phyloP scores from a whole-genome alignment of 2,113 vertebrate genomes.

The Athene noctua region DNA sequence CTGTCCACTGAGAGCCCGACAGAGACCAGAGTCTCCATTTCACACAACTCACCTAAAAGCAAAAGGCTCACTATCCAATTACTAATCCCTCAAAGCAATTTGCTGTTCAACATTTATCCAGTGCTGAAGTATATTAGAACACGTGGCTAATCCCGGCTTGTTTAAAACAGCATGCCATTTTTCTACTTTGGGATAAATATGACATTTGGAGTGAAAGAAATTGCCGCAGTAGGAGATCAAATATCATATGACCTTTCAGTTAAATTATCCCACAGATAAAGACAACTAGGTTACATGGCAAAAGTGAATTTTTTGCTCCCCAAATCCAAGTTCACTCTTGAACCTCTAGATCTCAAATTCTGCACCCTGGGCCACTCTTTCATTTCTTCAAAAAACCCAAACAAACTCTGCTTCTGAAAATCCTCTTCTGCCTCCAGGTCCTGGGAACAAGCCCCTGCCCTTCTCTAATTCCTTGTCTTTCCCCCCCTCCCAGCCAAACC shows the following conservation, averaged over 20 bases:
- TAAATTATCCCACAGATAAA: not conserved
- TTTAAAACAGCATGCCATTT: conserved; percentile 11
- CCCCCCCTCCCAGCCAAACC: not conserved
- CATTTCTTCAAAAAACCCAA: not conserved
- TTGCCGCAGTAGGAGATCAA: not conserved
- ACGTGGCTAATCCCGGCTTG: conserved; percentile 4
- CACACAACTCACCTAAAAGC: conserved; percentile 45
- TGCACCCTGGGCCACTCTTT: not conserved
- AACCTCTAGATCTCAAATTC: not conserved
- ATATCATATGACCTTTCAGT: not conserved
- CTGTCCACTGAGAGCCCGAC: not conserved
- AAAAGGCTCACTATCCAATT: conserved; percentile 41
- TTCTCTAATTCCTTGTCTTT: not conserved
- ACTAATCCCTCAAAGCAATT: conserved; percentile 49
- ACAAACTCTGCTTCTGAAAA: not conserved
- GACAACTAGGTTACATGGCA: not conserved
- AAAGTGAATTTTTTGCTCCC: not conserved
- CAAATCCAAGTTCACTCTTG: not conserved
- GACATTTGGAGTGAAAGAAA: not conserved
- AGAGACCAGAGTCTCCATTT: not conserved
- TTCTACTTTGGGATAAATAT: conserved; percentile 1
- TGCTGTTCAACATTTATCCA: conserved; percentile 40
- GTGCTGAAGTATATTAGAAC: not conserved
- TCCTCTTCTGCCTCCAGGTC: not conserved
- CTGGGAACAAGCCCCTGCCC: not conserved